These are phyloP conservation scores for Euwallacea fornicatus DNA, from an alignment of 1,140 invertebrate species.

Conservation along the genomic window DNA sequence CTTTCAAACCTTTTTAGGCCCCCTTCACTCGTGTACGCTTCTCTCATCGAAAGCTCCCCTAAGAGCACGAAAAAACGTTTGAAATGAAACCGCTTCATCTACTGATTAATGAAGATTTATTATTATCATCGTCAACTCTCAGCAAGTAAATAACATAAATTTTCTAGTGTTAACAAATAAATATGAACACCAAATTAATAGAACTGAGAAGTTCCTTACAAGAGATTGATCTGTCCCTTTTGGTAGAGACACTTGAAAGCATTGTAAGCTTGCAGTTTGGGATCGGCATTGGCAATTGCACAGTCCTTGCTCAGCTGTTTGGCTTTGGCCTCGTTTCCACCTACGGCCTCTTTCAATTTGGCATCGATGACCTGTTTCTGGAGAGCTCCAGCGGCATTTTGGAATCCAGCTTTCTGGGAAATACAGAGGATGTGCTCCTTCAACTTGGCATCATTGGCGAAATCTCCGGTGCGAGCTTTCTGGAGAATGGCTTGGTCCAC, in stretches of 20 bases:
- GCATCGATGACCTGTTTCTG: conserved; percentile 51
- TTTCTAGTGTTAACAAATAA: no score
- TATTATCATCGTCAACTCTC: no score
- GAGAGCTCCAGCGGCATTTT: conserved; percentile 50
- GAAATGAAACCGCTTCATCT: no score
- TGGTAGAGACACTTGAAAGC: conserved; percentile 33
- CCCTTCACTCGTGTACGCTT: no score
- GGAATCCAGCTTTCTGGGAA: conserved; percentile 54
- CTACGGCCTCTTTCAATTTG: conserved; percentile 46
- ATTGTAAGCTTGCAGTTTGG: conserved; percentile 26
- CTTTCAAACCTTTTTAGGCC: no score
- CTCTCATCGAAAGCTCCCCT: no score
- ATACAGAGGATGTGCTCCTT: conserved; percentile 55
- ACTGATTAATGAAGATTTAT: no score
- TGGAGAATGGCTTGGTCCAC: conserved; percentile 51
- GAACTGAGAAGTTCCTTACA: conserved; percentile 3
- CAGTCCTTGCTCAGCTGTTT: conserved; percentile 26
- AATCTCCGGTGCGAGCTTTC: conserved; percentile 52
- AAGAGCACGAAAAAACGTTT: no score
- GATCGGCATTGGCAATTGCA: conserved; percentile 14
- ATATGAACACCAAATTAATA: no score
- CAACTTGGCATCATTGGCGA: conserved; percentile 52
- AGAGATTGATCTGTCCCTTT: conserved; percentile 29
- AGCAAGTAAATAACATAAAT: no score
- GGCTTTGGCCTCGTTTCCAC: conserved; percentile 22